phyloP scores from a whole-genome alignment of 2,113 vertebrate species.

The Sinocyclocheilus anophthalmus region DNA sequence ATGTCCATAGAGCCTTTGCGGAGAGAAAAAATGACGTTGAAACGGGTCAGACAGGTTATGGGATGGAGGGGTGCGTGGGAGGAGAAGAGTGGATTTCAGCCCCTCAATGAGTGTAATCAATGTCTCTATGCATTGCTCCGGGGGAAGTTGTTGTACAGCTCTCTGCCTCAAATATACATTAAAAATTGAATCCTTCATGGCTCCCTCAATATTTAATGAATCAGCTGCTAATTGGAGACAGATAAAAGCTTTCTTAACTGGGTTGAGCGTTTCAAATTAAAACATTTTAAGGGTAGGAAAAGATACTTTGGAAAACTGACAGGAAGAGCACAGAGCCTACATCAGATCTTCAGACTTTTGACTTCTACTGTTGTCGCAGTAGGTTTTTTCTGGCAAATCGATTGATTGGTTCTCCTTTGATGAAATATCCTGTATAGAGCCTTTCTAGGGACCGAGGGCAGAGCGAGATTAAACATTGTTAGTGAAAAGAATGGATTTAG shows the following conservation, averaged over 20 bases:
- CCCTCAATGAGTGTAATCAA: slow-evolving; percentile 45
- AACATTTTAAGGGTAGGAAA: slow-evolving; percentile 51
- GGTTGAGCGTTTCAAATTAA: slow-evolving; percentile 63
- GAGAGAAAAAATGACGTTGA: neutral
- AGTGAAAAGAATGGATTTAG: slow-evolving; percentile 28
- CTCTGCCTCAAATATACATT: slow-evolving; percentile 53
- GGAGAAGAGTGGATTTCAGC: slow-evolving; percentile 1
- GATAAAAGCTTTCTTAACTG: slow-evolving; percentile 61
- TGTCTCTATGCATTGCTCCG: slow-evolving; percentile 39
- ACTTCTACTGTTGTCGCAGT: neutral
- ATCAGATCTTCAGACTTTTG: slow-evolving; percentile 33
- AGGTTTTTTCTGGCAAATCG: neutral
- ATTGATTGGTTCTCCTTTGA: slow-evolving; percentile 10
- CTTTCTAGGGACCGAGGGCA: neutral
- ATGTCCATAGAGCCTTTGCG: neutral
- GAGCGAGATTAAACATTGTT: slow-evolving; percentile 29
- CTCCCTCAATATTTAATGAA: slow-evolving; percentile 62
- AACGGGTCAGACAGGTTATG: slow-evolving; percentile 16
- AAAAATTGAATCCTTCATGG: slow-evolving; percentile 59
- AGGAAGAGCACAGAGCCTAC: neutral
- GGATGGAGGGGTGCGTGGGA: slow-evolving; percentile 10
- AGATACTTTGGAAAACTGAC: slow-evolving; percentile 35
- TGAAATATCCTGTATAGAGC: slow-evolving; percentile 33
- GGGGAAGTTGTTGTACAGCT: slow-evolving; percentile 59
- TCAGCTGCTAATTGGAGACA: slow-evolving; percentile 57